Percentiles rank a stretch among this genome's conserved stretches.
Conservation (phyloP, 1,140 invertebrate genomes). For the Brachystomella parvula region DNA sequence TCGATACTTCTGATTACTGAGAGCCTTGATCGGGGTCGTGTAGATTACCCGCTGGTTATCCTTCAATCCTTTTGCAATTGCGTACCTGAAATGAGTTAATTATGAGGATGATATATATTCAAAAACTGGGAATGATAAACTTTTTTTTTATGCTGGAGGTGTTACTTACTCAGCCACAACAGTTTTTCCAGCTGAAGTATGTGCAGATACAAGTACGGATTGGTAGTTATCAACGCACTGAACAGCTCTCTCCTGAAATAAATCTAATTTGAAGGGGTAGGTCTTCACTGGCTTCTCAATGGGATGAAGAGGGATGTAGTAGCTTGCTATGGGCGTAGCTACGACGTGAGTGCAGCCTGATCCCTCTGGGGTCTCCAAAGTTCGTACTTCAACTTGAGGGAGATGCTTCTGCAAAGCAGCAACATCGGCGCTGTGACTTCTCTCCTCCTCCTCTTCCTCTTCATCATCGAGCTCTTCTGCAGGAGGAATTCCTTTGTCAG, state of each 20-base stretch:
- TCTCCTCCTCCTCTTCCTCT: conserved; percentile 7
- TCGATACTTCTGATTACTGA: conserved; percentile 99
- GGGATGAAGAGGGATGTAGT: conserved; percentile 63
- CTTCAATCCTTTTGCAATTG: conserved; percentile 59
- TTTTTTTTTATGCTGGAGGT: conserved; percentile 3
- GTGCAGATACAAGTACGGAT: conserved; percentile 95
- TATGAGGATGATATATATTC: too few relatives aligned
- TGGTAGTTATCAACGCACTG: conserved; percentile 95
- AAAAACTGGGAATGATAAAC: conserved; percentile 5
- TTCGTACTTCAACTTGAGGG: conserved; percentile 70
- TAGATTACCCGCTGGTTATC: conserved; percentile 91
- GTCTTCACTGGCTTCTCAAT: conserved; percentile 72
- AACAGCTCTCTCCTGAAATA: conserved; percentile 97
- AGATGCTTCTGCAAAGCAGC: conserved; percentile 50
- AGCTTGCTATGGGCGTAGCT: conserved; percentile 69
- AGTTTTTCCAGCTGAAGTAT: conserved; percentile 99
- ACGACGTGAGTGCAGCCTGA: conserved; percentile 82
- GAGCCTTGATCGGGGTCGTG: conserved; percentile 97
- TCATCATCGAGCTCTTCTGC: conserved; percentile 14
- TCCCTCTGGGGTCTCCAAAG: conserved; percentile 70
- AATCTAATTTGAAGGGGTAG: conserved; percentile 92
- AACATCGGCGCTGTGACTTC: conserved; percentile 22
- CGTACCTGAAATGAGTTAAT: conserved; percentile 49
- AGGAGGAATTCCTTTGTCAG: not conserved
- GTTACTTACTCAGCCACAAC: conserved; percentile 90